Evolutionary conservation across 2,113 vertebrate genomes (phyloP).

Genomic region (Melospiza melodia): DNA sequence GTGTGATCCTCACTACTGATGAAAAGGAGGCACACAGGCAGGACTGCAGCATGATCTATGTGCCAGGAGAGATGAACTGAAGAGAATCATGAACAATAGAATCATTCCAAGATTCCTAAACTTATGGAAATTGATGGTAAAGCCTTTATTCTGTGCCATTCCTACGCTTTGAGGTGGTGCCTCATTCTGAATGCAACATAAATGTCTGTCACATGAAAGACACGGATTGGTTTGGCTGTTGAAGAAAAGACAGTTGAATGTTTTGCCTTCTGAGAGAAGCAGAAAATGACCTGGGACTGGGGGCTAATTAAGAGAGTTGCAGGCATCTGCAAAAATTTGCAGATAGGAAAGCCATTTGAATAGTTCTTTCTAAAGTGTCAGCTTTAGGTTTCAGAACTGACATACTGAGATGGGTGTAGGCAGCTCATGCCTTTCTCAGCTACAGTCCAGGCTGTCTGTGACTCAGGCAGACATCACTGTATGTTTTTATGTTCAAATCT

Average conservation of each 20-base stretch:
- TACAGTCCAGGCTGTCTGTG: neutral
- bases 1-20: neutral
- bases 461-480: neutral
- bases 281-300: conserved; percentile 30
- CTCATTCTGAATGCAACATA: neutral
- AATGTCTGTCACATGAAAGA: neutral
- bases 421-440: neutral
- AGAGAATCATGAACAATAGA: conserved; percentile 16
- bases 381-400: conserved; percentile 22
- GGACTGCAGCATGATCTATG: neutral
- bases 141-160: conserved; percentile 1
- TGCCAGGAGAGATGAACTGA: neutral
- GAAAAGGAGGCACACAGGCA: neutral
- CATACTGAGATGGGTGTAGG: neutral
- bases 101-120: conserved; percentile 21
- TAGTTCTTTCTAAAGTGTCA: conserved; percentile 28
- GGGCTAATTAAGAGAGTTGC: conserved; percentile 40
- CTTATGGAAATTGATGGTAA: conserved; percentile 15
- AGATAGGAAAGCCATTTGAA: conserved; percentile 9
- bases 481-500: neutral
- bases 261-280: conserved; percentile 10
- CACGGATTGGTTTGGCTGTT: neutral
- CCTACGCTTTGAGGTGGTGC: neutral
- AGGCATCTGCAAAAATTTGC: conserved; percentile 39
- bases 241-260: neutral